Evolutionary conservation across 2,888 invertebrate genomes (phyloP), one percentile per base, ranked within the genome.

Genomic region (Microlaimidae sp.): DNA sequence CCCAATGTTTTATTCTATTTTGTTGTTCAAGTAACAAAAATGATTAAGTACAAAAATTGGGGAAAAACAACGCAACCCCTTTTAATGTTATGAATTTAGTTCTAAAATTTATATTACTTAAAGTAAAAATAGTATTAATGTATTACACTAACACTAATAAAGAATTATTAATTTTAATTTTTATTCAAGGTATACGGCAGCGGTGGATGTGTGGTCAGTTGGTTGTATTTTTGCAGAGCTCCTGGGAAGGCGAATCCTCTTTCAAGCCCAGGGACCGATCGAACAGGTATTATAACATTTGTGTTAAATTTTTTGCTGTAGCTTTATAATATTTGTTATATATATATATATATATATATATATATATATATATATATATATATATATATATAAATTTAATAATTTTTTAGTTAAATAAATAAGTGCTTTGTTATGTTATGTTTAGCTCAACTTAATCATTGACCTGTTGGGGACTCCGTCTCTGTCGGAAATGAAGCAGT

Each of bases 221-320:
- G 97, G 97, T 47, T 97, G 97, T 75, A 97, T 97, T 73, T 95
- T 97, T 71, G 95, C 93, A 40, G 97, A 97, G 72, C 79, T 97
- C 56, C 79, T 97, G 49, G 88, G 92, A 55, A 78, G 95, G 59
- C 78, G 93, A 65, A 97, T 97, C 64, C 79, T 97, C 61, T 97
- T 97, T 77, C 93, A 93, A 75, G 95, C 95, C 42, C 89, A 90
- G 73, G 92, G 85, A 74, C 93, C 95, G 21, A 86, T 95, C 60
- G 90, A 92, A 73, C 89, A 89, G 80, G 83, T 84, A 64, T n/a
- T n/a, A n/a, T n/a, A n/a, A n/a, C n/a, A n/a, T n/a, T n/a, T n/a
- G n/a, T n/a, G n/a, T n/a, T n/a, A n/a, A n/a, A 13, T 45, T 13
- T 17, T 13, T 45, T 13, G n/a, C 26, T 17, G 46, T 21, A 45